Evolutionary conservation across 2,797 vertebrate species (phyloP).

Genomic region (Remorina albescens): DNA sequence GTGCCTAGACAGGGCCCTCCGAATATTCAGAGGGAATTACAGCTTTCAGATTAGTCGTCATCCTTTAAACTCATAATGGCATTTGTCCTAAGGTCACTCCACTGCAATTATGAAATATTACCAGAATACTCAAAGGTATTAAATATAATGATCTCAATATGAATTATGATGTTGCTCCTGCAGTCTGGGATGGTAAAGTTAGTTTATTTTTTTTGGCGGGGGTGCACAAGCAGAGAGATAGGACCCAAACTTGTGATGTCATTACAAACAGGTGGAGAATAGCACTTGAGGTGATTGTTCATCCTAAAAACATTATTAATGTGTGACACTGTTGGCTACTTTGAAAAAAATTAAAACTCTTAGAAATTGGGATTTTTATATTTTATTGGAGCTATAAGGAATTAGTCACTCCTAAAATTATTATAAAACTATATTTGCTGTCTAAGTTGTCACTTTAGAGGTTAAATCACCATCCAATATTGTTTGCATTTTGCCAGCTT

Average conservation of each 20-base stretch:
- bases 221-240: not conserved
- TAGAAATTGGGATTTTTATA: too few relatives aligned
- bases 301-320: not conserved
- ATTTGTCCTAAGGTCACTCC: constrained; percentile 84
- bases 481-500: constrained; percentile 17
- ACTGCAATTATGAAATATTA: constrained; percentile 83
- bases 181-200: constrained; percentile 13
- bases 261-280: not conserved
- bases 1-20: constrained; percentile 60
- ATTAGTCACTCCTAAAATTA: too few relatives aligned
- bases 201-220: not conserved
- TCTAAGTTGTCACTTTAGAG: too few relatives aligned
- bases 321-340: rapidly evolving
- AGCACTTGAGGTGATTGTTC: too few relatives aligned
- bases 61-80: constrained; percentile 80
- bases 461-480: not conserved
- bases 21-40: constrained; percentile 82
- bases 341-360: too few relatives aligned
- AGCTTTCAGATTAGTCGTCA: constrained; percentile 74
- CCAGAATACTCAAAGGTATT: constrained; percentile 81
- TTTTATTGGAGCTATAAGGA: too few relatives aligned
- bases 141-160: constrained; percentile 74
- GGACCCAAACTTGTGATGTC: not conserved
- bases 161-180: constrained; percentile 61
- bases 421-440: too few relatives aligned